Evolutionary conservation across 2,888 invertebrate species (phyloP).

Genomic region (Caenorhabditis becei): DNA sequence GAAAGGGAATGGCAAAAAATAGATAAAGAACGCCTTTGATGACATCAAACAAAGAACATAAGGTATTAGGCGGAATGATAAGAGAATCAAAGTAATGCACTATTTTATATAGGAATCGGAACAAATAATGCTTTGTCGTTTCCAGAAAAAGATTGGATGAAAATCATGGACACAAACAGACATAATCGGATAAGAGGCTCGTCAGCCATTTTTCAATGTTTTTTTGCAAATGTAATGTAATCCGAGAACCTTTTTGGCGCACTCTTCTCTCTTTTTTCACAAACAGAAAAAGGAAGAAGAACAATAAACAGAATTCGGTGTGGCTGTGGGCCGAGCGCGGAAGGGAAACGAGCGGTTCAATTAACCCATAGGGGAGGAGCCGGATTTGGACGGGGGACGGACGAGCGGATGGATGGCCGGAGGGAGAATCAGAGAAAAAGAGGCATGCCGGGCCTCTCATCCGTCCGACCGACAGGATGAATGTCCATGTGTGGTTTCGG

Average conservation of each 20-base stretch:
- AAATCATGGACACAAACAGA: conserved; percentile 26
- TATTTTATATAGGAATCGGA: neutral
- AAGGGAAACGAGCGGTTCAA: conserved; percentile 53
- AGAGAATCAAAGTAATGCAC: neutral
- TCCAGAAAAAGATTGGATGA: neutral
- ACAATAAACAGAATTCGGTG: conserved; percentile 33
- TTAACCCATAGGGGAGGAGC: conserved; percentile 57
- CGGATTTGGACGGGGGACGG: conserved; percentile 41
- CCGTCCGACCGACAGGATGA: conserved; percentile 6
- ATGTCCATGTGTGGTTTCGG: conserved; percentile 15
- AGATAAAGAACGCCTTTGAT: conserved; percentile 29
- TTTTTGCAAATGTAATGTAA: conserved; percentile 20
- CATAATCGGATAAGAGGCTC: conserved; percentile 38
- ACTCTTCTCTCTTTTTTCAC: neutral
- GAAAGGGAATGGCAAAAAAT: neutral
- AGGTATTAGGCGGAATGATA: neutral
- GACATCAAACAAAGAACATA: neutral
- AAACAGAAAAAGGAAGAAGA: conserved; percentile 34
- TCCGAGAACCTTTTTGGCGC: conserved; percentile 23
- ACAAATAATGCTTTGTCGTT: neutral
- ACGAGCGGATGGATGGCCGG: neutral
- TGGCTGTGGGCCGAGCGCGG: neutral
- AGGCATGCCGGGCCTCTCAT: neutral
- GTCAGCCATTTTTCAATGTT: neutral
- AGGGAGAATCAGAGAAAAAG: neutral